Conservation (phyloP, 2,797 vertebrate species). For the Gambelia wislizenii region DNA sequence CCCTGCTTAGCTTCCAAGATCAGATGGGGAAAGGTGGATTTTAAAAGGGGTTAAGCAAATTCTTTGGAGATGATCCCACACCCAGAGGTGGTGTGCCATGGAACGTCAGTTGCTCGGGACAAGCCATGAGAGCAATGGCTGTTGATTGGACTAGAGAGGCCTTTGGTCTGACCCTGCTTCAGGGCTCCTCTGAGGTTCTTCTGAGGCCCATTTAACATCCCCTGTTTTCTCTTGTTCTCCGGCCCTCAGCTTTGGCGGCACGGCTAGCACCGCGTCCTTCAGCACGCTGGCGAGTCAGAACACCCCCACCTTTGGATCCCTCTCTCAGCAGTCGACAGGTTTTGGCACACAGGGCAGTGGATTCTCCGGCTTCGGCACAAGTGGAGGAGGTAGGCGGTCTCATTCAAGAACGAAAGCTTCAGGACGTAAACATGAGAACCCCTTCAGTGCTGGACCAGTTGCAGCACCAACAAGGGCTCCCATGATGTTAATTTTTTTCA, state of each 20-base stretch:
- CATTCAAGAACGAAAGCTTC: too few species aligned
- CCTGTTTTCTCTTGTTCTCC: not conserved
- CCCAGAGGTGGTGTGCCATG: not conserved
- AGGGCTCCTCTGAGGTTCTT: not conserved
- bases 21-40: not conserved
- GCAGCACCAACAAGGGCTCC: too few species aligned
- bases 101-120: not conserved
- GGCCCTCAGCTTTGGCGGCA: conserved; percentile 79
- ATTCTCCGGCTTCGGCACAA: conserved; percentile 89
- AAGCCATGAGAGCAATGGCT: fast-evolving
- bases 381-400: conserved; percentile 74
- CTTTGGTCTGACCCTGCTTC: not conserved
- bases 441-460: too few species aligned
- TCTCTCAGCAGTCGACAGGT: conserved; percentile 87
- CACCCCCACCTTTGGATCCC: conserved; percentile 85
- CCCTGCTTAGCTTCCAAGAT: too few species aligned
- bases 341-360: conserved; percentile 81
- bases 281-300: conserved; percentile 88
- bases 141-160: too few species aligned
- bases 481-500: too few species aligned
- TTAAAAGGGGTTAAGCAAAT: not conserved
- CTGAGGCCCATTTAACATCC: not conserved
- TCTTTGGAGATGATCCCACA: not conserved
- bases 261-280: conserved; percentile 81
- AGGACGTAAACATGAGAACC: too few species aligned